Conservation (phyloP, 2,113 vertebrate species). For the Acinonyx jubatus region DNA sequence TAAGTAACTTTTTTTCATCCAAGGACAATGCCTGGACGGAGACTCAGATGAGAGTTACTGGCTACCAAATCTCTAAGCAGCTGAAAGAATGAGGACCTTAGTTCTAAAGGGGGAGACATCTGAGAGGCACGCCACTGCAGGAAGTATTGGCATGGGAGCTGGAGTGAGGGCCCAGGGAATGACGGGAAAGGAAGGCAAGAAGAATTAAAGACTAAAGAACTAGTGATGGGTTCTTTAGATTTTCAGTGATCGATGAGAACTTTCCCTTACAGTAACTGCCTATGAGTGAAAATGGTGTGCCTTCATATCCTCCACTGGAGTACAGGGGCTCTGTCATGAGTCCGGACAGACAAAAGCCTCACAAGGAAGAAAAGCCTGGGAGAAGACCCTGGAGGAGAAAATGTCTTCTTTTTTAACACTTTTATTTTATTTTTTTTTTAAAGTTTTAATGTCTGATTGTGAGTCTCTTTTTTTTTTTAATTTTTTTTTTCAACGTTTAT, state of each 20-base stretch:
- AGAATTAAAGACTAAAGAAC: background rate
- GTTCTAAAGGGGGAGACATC: background rate
- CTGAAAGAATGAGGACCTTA: background rate
- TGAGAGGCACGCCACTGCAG: background rate
- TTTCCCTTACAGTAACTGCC: background rate
- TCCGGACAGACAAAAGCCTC: background rate
- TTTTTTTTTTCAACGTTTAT: too few relatives aligned
- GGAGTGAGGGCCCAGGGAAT: background rate
- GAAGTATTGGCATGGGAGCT: background rate
- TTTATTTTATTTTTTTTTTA: too few relatives aligned
- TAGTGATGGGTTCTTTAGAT: background rate
- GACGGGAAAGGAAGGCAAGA: background rate
- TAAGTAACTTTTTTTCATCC: background rate
- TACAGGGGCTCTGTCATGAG: background rate
- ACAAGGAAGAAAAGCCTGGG: background rate
- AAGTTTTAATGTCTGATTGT: too few relatives aligned
- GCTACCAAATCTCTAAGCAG: background rate
- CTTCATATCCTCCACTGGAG: background rate
- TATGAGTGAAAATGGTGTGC: background rate
- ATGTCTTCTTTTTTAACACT: background rate
- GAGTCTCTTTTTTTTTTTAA: too few relatives aligned
- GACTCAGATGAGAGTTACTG: background rate
- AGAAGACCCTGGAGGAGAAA: background rate
- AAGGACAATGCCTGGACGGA: background rate
- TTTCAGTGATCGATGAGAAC: background rate